Evolutionary conservation across 1,140 invertebrate genomes (phyloP), one percentile per base, ranked within the genome.

Genomic region (Euborellia annulipes): DNA sequence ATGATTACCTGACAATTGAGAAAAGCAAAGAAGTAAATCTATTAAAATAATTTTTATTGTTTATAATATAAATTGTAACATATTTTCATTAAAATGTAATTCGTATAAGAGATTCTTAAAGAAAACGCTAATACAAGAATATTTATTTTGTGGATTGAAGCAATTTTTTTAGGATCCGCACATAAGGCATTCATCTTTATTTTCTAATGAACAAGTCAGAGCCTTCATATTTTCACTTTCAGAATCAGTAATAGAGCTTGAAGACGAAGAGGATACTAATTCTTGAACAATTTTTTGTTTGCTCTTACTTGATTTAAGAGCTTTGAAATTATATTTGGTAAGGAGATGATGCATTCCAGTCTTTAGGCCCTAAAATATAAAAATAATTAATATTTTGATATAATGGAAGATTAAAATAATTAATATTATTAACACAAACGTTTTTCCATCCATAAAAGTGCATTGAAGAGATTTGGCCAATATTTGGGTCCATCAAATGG

Each of bases 141-240:
- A n/a, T n/a, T n/a, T n/a, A n/a, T n/a, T n/a, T n/a, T n/a, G n/a
- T n/a, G n/a, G n/a, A n/a, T n/a, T n/a, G n/a, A n/a, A n/a, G n/a
- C n/a, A n/a, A n/a, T n/a, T 27, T 27, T 27, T 4, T 27, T 67
- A 79, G 6, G 75, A 78, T 48, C 81, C 78, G 55, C 83, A 86
- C 59, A 79, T 78, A 30, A 88, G 58, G 60, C 91, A 95, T n/a
- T 78, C 84, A 45, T 93, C 91, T 57, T 82, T 86, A 62, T 95
- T 95, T 58, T 84, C 71, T 4, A 91, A 67, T 0, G 89, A 91
- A 58, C 92, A 95, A 32, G 78, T 73, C 59, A 91, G 76, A 18
- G 79, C 74, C 3, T 82, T 83, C 70, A 77, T 72, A 56, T 75
- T 73, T 37, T 76, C 64, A 37, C 80, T 74, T 41, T 49, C 49